phyloP scores from a whole-genome alignment of 2,888 invertebrate genomes.

The Acrobasis suavella region DNA sequence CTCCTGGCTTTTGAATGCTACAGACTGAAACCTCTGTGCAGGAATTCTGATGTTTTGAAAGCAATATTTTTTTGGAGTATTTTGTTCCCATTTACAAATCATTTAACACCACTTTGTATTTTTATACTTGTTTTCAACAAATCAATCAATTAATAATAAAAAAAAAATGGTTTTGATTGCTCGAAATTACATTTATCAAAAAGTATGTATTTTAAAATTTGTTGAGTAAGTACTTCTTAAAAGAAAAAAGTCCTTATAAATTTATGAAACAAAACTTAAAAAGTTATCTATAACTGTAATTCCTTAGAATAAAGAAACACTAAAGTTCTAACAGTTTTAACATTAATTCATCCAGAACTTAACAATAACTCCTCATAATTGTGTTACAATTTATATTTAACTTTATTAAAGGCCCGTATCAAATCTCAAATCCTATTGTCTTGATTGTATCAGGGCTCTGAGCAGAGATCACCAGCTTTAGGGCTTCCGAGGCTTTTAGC shows the following conservation, averaged over 20 bases:
- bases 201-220: no score
- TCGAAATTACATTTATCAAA: no score
- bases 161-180: no score
- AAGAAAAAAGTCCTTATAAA: no score
- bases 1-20: neutral
- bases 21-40: neutral
- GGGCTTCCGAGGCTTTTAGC: slow-evolving; percentile 17
- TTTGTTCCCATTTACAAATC: neutral
- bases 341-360: neutral
- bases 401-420: slow-evolving; percentile 14
- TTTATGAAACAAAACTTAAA: no score
- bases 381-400: no score
- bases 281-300: no score
- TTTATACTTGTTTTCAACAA: neutral
- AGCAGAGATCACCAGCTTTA: slow-evolving; percentile 27
- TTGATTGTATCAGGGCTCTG: slow-evolving; percentile 25
- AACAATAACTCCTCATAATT: neutral
- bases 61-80: neutral
- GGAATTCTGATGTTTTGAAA: neutral
- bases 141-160: no score
- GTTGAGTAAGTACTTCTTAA: no score
- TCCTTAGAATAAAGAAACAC: no score
- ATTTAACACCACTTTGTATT: neutral
- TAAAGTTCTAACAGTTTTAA: no score
- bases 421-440: slow-evolving; percentile 20